Conservation (phyloP, 2,797 vertebrate species). For the Enteromius treurensis region DNA sequence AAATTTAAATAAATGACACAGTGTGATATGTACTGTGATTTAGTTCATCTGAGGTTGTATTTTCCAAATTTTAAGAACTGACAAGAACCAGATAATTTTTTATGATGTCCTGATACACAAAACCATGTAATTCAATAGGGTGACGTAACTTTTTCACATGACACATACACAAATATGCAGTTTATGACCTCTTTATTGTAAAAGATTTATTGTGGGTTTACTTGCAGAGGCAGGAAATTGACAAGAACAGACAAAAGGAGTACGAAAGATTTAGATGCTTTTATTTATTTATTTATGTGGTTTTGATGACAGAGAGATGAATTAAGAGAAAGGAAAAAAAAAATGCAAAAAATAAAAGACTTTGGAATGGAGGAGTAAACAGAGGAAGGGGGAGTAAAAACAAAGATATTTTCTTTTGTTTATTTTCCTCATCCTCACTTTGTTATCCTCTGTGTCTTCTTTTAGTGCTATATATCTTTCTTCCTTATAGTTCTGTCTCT, state of each 20-base stretch:
- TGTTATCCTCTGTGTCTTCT: conserved; percentile 57
- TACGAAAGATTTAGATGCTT: conserved; percentile 76
- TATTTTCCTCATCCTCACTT: conserved; percentile 34
- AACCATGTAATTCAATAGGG: no score
- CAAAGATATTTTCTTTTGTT: conserved; percentile 70
- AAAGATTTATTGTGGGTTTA: neutral
- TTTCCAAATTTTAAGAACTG: no score
- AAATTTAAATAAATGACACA: no score
- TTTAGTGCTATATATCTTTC: conserved; percentile 57
- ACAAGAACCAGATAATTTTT: no score
- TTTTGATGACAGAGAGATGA: conserved; percentile 54
- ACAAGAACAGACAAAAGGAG: conserved; percentile 62
- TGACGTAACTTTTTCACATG: no score
- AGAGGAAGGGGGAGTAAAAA: conserved; percentile 52
- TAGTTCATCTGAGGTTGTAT: no score
- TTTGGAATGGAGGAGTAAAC: conserved; percentile 55
- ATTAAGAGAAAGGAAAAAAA: conserved; percentile 61
- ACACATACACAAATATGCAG: no score
- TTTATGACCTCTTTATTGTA: neutral
- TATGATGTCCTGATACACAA: no score
- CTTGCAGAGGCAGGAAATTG: neutral
- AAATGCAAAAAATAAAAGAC: conserved; percentile 63
- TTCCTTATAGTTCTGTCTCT: conserved; percentile 47
- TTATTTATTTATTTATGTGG: conserved; percentile 70
- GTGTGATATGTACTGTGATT: no score